phyloP scores from a whole-genome alignment of 2,113 vertebrate genomes.

The Antechinus stuartii region DNA sequence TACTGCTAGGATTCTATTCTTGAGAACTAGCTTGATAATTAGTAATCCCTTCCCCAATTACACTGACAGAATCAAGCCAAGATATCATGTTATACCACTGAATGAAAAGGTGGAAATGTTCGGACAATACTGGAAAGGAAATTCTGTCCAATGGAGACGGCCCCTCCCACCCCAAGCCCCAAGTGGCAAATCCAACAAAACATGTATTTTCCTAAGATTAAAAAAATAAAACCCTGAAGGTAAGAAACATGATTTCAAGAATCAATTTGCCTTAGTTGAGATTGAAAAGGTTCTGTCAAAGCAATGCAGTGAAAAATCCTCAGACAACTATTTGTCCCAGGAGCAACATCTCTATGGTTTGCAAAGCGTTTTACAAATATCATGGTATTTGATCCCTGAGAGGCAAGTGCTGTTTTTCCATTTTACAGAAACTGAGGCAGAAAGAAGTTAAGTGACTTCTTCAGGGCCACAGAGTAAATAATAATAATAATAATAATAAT shows the following conservation, averaged over 20 bases:
- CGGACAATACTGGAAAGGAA: constrained; percentile 33
- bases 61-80: constrained; percentile 29
- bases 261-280: constrained; percentile 24
- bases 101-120: constrained; percentile 17
- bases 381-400: neutral
- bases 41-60: constrained; percentile 9
- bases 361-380: neutral
- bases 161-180: neutral
- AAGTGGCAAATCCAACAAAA: neutral
- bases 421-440: neutral
- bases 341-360: neutral
- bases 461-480: neutral
- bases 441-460: neutral
- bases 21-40: constrained; percentile 21
- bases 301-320: neutral
- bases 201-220: constrained; percentile 15
- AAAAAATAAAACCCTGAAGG: constrained; percentile 33
- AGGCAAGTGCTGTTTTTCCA: neutral
- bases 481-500: neutral
- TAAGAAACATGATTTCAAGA: constrained; percentile 36
- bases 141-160: neutral
- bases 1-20: neutral
- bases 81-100: neutral
- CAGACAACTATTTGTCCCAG: neutral
- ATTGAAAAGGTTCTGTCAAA: constrained; percentile 21